Base-by-base conservation (phyloP, 2,888 invertebrate genomes). In the Diplolepis rosae region DNA sequence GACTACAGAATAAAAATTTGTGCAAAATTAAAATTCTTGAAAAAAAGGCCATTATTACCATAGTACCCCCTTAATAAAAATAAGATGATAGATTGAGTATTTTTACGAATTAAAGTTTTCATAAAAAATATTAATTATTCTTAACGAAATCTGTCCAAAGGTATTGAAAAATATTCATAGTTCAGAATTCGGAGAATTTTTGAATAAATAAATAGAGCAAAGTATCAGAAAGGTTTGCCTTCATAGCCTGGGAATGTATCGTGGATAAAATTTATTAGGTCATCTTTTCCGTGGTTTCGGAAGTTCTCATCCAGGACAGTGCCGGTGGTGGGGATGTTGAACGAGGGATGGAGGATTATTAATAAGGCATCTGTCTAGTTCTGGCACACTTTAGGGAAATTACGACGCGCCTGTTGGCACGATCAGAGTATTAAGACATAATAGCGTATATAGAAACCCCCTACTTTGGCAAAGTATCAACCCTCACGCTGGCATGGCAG, bases 311-410 rank as follows among this genome's bases (percentile, higher is more conserved):
- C 48, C 28, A 27, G 48, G 48, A 66, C 48, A 66, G 48, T 27
- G 30, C 30, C 22, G 48, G 28, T 45, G 3, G 48, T 28, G 45
- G 45, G 7, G n/a, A 27, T 45, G 48, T 15, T 15, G 45, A 30
- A 15, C 45, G 28, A 24, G 27, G 52, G 24, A 32, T 18, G 65
- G 74, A 27, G 72, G 77, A 74, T 76, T 80, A 80, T 80, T 80
- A 80, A 80, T 77, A 80, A 80, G 79, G 74, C 80, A 80, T 80
- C 77, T 77, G 75, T 80, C 80, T 77, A 75, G 76, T 76, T 75
- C 75, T 77, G 77, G 77, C 80, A 74, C 78, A 70, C 76, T 74
- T 76, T 65, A 68, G 71, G 68, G 73, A 71, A 79, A 73, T 77
- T 80, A 76, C 72, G 77, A 73, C 69, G 76, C 76, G 66, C 61